Evolutionary conservation across 2,113 vertebrate species (phyloP).

Genomic region (Callionymus lyra): DNA sequence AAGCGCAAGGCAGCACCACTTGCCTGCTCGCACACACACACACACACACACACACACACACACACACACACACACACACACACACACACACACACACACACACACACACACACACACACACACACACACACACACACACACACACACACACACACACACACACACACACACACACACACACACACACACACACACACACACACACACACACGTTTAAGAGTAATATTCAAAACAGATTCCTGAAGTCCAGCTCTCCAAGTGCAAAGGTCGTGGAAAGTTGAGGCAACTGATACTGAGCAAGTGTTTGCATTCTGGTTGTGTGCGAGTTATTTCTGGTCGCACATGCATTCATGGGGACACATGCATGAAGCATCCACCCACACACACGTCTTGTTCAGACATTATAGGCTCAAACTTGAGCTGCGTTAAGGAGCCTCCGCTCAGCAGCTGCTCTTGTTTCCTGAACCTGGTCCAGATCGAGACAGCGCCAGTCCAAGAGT

Average conservation of each 20-base stretch:
- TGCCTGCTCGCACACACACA: slow-evolving; percentile 30
- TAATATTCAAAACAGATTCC: background rate
- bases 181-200: slow-evolving; percentile 10
- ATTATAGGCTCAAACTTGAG: background rate
- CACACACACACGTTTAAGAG: background rate
- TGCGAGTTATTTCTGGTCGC: slow-evolving; percentile 13
- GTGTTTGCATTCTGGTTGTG: slow-evolving; percentile 8
- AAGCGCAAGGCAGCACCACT: slow-evolving; percentile 76
- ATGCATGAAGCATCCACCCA: slow-evolving; percentile 1
- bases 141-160: slow-evolving; percentile 10
- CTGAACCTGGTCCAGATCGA: no score
- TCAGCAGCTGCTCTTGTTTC: no score
- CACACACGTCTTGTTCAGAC: background rate
- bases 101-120: slow-evolving; percentile 10
- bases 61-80: slow-evolving; percentile 4
- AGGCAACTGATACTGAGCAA: slow-evolving; percentile 1
- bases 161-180: slow-evolving; percentile 10
- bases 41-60: slow-evolving; percentile 5
- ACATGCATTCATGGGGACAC: background rate
- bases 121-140: slow-evolving; percentile 10
- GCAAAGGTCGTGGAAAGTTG: slow-evolving; percentile 1
- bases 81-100: slow-evolving; percentile 2
- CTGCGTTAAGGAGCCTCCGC: background rate
- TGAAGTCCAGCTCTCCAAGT: slow-evolving; percentile 8
- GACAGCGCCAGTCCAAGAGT: no score